Conservation (phyloP, 2,888 invertebrate species). For the Tortrix viridana region DNA sequence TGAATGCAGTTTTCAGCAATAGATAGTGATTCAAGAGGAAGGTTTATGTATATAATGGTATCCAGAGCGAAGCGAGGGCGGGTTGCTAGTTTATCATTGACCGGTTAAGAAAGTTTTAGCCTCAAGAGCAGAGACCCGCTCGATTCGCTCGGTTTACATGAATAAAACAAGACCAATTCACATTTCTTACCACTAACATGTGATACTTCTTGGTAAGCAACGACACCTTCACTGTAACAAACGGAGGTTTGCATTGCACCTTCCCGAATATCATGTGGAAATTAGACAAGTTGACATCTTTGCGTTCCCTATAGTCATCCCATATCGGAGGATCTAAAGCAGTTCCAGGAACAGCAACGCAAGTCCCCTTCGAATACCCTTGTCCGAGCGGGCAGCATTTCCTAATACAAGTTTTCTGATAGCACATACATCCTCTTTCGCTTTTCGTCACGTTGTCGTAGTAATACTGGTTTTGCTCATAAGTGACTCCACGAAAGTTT, state of each 20-base stretch:
- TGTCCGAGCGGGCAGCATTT: constrained; percentile 65
- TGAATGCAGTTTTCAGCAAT: too few relatives aligned
- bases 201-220: constrained; percentile 43
- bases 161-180: not conserved
- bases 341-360: constrained; percentile 44
- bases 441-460: constrained; percentile 45
- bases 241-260: constrained; percentile 47
- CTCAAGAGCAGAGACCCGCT: not conserved
- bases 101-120: not conserved
- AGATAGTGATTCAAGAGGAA: too few relatives aligned
- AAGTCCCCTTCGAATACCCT: constrained; percentile 50
- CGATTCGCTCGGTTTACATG: not conserved
- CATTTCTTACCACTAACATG: constrained; percentile 54
- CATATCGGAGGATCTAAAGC: constrained; percentile 58
- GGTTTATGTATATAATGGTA: too few relatives aligned
- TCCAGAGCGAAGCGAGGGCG: too few relatives aligned
- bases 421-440: constrained; percentile 56
- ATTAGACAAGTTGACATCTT: constrained; percentile 26
- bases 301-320: constrained; percentile 44
- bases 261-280: constrained; percentile 59
- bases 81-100: too few relatives aligned
- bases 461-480: constrained; percentile 53
- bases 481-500: constrained; percentile 49
- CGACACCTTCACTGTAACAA: constrained; percentile 46
- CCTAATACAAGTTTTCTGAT: constrained; percentile 52